Conservation (phyloP, 2,797 vertebrate genomes). For the Phalloptychus januarius region DNA sequence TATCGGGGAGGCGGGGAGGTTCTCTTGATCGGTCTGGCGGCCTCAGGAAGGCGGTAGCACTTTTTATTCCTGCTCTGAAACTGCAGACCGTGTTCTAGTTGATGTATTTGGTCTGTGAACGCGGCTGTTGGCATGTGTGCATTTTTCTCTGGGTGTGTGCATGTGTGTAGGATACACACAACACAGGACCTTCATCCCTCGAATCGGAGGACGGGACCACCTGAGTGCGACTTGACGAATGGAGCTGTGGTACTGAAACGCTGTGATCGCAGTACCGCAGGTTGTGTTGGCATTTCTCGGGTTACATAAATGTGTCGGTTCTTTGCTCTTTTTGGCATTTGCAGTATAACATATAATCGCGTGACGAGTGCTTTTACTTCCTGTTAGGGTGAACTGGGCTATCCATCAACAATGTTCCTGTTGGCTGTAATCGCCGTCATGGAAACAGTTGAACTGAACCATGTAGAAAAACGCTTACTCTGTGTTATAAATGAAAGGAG, state of each 20-base stretch:
- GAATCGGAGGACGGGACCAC: conserved; percentile 45
- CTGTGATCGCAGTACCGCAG: conserved; percentile 6
- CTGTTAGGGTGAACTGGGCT: neutral
- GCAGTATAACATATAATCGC: neutral
- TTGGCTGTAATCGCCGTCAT: neutral
- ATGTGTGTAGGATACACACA: conserved; percentile 13
- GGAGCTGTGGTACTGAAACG: conserved; percentile 51
- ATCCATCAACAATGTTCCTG: neutral
- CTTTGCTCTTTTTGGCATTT: conserved; percentile 1
- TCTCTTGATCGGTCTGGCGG: conserved; percentile 54
- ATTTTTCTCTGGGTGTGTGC: conserved; percentile 4
- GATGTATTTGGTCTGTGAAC: conserved; percentile 19
- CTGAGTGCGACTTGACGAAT: conserved; percentile 63
- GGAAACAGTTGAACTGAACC: neutral
- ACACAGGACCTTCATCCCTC: conserved; percentile 29
- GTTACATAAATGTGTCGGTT: conserved; percentile 4
- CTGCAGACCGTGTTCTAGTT: conserved; percentile 1
- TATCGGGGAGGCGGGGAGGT: conserved; percentile 27
- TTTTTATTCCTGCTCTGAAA: conserved; percentile 37
- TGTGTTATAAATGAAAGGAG: neutral
- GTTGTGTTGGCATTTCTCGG: conserved; percentile 13
- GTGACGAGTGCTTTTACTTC: neutral
- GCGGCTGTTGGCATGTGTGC: neutral
- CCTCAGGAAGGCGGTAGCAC: conserved; percentile 31
- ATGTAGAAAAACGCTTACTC: neutral